Evolutionary conservation across 2,113 vertebrate genomes (phyloP), one percentile per base, ranked within the genome.

Genomic region (Sisor rabdophorus): DNA sequence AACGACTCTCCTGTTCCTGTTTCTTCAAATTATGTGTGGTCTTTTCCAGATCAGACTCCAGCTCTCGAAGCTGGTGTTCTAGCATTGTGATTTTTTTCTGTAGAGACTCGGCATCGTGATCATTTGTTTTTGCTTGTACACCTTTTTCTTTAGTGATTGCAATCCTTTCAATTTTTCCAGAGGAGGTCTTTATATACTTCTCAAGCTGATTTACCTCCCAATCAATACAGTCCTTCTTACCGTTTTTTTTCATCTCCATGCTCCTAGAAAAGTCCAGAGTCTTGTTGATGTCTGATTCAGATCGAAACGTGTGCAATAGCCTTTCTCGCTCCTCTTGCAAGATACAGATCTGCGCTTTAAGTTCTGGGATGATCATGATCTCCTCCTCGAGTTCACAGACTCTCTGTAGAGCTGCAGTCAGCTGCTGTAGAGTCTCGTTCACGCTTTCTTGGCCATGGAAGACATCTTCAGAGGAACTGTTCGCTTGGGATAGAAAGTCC

Each of bases 81-180:
- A 98, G 84, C n/a, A 71, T 84, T 0, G 86, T 85, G 22, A 97
- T 82, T 82, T 93, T 96, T 73, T 88, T 92, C 81, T 92, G 92
- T 81, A 97, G 91, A 0, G 79, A 85, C 0, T 87, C 84, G 0
- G 73, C 88, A 82, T 69, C 48, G 30, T 4, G 44, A 68, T 30
- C 48, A 2, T 2, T 69, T 61, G 61, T 61, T 11, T 11, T 16
- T 15, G 4, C 28, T 61, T 56, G 64, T 56, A 55, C 11, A 44
- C 4, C 19, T n/a, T 13, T 78, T 36, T 82, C 64, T 22, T 15
- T 26, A 24, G 16, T 20, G 24, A 54, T 54, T 12, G n/a, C 68
- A 40, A 71, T 59, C 24, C 59, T 58, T 9, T 82, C 50, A 44
- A 79, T 72, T 69, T 74, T 56, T 30, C 80, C 71, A 22, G 81